phyloP scores from a whole-genome alignment of 2,113 vertebrate species.

The Orthonyx spaldingii region DNA sequence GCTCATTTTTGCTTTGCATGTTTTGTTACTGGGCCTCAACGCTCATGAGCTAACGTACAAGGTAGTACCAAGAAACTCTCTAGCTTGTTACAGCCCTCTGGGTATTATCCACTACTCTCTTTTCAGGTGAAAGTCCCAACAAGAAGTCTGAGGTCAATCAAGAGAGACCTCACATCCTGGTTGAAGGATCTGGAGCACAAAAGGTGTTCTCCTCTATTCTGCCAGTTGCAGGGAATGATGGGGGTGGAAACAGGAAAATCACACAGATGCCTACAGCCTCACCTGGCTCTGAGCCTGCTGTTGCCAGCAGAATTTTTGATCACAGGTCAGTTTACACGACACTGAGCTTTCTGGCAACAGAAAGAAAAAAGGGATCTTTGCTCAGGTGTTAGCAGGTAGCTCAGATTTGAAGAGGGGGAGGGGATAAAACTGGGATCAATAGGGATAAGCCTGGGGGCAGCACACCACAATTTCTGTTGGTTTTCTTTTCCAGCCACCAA shows the following conservation, averaged over 20 bases:
- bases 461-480: background rate
- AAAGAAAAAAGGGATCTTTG: background rate
- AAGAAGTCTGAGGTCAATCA: background rate
- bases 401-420: background rate
- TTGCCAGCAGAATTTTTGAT: background rate
- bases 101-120: background rate
- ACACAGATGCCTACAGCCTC: background rate
- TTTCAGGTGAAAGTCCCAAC: background rate
- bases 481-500: background rate
- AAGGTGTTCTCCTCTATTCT: background rate
- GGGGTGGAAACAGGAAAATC: background rate
- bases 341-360: background rate
- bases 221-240: background rate
- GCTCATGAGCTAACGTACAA: background rate
- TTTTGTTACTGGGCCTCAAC: background rate
- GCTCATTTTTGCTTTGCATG: background rate
- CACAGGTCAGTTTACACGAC: background rate
- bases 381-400: background rate
- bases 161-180: background rate
- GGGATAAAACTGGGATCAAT: background rate
- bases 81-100: background rate
- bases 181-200: background rate
- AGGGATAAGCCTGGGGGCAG: background rate
- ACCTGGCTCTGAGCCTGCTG: background rate
- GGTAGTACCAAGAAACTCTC: background rate